Percentiles rank a stretch among this genome's conserved stretches.
Conservation (phyloP, 2,797 vertebrate genomes). For the Chaunax sp. region DNA sequence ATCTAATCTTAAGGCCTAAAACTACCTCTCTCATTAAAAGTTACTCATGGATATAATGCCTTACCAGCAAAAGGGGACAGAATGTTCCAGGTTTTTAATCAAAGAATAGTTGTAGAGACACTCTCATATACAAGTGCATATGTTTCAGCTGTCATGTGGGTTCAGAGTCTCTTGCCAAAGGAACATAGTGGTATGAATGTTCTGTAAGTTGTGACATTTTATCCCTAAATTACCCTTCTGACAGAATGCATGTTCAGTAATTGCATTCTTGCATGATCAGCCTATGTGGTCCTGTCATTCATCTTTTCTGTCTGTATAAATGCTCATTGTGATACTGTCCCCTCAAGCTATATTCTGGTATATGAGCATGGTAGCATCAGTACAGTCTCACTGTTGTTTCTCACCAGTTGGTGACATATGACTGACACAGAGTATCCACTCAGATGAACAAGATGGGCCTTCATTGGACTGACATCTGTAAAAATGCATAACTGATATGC, state of each 20-base stretch:
- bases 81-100: constrained; percentile 63
- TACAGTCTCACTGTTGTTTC: constrained; percentile 75
- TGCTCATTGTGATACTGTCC: constrained; percentile 66
- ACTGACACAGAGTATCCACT: constrained; percentile 48
- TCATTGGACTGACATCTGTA: constrained; percentile 48
- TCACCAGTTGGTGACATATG: constrained; percentile 58
- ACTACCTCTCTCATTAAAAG: constrained; percentile 68
- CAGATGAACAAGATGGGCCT: constrained; percentile 70
- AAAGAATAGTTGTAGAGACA: constrained; percentile 38
- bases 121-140: constrained; percentile 5
- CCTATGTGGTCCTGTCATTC: constrained; percentile 74
- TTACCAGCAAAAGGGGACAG: constrained; percentile 52
- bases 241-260: constrained; percentile 53
- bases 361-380: constrained; percentile 54
- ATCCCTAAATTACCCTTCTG: constrained; percentile 49
- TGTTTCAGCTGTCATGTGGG: constrained; percentile 39
- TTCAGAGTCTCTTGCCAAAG: constrained; percentile 30
- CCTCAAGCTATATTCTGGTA: constrained; percentile 69
- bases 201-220: constrained; percentile 38
- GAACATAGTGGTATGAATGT: constrained; percentile 31
- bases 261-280: constrained; percentile 64
- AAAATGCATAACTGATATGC: constrained; percentile 47
- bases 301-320: constrained; percentile 63
- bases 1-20: constrained; percentile 66
- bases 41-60: constrained; percentile 65